Base-by-base conservation (phyloP, 2,888 invertebrate genomes). In the Capitulum mitella region DNA sequence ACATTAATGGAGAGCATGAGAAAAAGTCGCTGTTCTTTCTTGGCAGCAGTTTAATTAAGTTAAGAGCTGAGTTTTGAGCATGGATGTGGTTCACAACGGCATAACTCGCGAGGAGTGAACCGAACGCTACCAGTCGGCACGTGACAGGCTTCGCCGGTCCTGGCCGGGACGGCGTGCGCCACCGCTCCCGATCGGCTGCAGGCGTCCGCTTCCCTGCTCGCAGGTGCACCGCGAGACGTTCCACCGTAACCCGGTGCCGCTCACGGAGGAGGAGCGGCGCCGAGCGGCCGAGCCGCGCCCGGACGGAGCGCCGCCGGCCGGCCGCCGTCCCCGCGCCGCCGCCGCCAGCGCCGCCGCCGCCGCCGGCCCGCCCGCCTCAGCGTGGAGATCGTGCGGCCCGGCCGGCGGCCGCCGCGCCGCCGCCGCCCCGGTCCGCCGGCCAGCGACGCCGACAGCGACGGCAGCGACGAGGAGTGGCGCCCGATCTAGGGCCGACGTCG, bases 211-310 rank as follows among this genome's bases (percentile, higher is more conserved):
- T 37, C 22, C 6, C 16, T n/a, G n/a, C n/a, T n/a, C 16, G 22
- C 70, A 70, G 70, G 70, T 70, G 37, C 70, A 70, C 22, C 70
- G 70, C 0, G 34, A 70, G 37, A 37, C 70, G 37, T 70, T 37
- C 37, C 70, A 70, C 70, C 37, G 70, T 0, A 70, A 70, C 37
- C 70, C 70, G 26, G 22, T 37, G 70, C 37, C 70, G 34, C 70
- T 70, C 34, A 22, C 70, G 0, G 70, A 19, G 6, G 70, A 70
- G 37, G 70, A 70, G 37, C 37, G 3, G 70, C 37, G 26, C 1
- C 37, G 22, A 37, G 37, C 70, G 22, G 8, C 22, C 22, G 12
- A 37, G 70, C 70, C 70, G 37, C 70, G 37, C 0, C 70, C 70
- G 22, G 34, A 37, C 1, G 12, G 43, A 8, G 43, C 6, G 43